phyloP scores from a whole-genome alignment of 2,113 vertebrate species.

The Salvator merianae region DNA sequence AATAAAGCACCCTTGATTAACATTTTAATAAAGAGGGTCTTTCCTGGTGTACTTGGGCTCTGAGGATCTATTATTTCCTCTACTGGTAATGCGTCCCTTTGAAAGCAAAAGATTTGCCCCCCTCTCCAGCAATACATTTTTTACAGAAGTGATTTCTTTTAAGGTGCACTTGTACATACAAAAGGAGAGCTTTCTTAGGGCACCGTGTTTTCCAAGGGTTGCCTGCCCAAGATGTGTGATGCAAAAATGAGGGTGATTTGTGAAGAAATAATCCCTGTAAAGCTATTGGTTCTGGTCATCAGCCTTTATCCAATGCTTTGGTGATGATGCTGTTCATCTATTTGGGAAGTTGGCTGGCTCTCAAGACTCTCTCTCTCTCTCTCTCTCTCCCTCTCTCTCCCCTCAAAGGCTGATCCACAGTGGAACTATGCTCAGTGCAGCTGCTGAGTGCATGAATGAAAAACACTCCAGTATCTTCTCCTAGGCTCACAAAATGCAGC shows the following conservation, averaged over 20 bases:
- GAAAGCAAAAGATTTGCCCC: constrained; percentile 44
- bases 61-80: constrained; percentile 50
- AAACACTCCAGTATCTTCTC: constrained; percentile 84
- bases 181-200: constrained; percentile 64
- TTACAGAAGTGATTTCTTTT: constrained; percentile 59
- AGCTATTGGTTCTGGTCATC: constrained; percentile 96
- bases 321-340: constrained; percentile 95
- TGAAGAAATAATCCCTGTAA: constrained; percentile 89
- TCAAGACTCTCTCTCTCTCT: constrained; percentile 69
- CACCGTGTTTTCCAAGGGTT: constrained; percentile 64
- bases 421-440: constrained; percentile 99
- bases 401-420: constrained; percentile 89
- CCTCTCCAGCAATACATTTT: constrained; percentile 30
- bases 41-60: constrained; percentile 48
- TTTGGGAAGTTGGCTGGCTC: constrained; percentile 94
- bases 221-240: constrained; percentile 71
- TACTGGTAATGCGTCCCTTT: constrained; percentile 53
- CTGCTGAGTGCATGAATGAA: constrained; percentile 84
- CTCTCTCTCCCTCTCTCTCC: constrained; percentile 40
- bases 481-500: constrained; percentile 92
- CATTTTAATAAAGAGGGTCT: constrained; percentile 74
- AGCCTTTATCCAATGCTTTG: constrained; percentile 89
- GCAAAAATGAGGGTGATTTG: constrained; percentile 78
- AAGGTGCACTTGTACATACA: constrained; percentile 62
- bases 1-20: constrained; percentile 75